Evolutionary conservation across 2,888 invertebrate species (phyloP), one percentile per base, ranked within the genome.

Genomic region (Rugalucina vietnamica): DNA sequence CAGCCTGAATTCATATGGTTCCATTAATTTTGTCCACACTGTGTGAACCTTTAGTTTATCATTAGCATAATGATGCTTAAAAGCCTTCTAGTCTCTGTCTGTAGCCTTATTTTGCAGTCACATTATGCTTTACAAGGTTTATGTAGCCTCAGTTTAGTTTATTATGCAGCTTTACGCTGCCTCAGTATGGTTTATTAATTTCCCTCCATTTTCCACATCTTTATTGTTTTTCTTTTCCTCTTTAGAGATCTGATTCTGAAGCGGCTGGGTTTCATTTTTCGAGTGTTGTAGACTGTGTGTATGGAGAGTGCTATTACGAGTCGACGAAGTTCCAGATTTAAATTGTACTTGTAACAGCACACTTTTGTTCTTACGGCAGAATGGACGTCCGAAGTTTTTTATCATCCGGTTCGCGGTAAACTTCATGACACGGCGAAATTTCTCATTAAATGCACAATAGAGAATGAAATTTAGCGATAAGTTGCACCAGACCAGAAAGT

Each of bases 381-480:
- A 82, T 54, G 87, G 86, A 12, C 81, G 49, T 37, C 79, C 73
- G 14, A 83, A 43, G 78, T 81, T 88, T 69, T 86, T 89, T 27
- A 87, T 72, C 84, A 85, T 91, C n/a, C 90, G 85, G 21, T 76
- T 78, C 21, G 90, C 74, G 54, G 91, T 92, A 75, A 83, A 89
- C 69, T 88, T 87, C 89, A 92, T 87, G 24, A 92, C 91, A 18
- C 89, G 77, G 21, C 91, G 86, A 82, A 92, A 92, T 78, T 92
- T 92, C 60, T 88, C 87, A 88, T 93, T 94, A 77, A 94, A 93
- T 65, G 93, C 91, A 81, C 93, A 93, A 88, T 93, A 94, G 34
- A 94, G 89, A 43, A 94, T 91, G 84, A 94, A 94, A 85, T 94
- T 94, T 10, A 94, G 86, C 1, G 93, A 93, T 18, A 92, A 87